A percentile compares a stretch with the other conserved stretches of the same genome.
These are phyloP conservation scores for Cryptoprocta ferox DNA, from an alignment of 2,797 vertebrate genomes.

Conservation along the genomic window DNA sequence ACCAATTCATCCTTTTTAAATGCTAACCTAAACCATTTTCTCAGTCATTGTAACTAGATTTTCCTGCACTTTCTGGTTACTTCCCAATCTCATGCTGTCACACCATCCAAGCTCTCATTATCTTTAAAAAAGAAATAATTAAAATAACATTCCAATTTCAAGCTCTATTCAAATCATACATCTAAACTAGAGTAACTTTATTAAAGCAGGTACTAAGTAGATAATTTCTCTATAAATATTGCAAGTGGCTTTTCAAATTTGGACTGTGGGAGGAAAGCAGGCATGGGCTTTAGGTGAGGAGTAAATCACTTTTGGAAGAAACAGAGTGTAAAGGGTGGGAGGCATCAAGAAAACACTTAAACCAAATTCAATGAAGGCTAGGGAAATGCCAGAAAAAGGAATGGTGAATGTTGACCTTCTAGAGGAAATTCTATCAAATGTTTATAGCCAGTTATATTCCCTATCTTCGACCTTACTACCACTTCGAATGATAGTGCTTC, in stretches of 20 bases:
- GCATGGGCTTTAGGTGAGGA: neutral
- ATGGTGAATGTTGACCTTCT: no score
- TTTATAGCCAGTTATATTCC: neutral
- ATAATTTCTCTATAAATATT: neutral
- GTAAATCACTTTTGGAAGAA: neutral
- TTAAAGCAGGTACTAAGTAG: neutral
- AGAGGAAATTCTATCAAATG: no score
- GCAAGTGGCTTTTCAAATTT: neutral
- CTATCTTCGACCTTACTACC: neutral
- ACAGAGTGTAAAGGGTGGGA: neutral
- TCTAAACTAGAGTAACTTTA: neutral
- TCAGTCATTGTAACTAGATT: neutral
- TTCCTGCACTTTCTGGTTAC: neutral
- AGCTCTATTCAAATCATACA: neutral
- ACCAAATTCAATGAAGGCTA: no score
- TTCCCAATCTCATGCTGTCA: neutral
- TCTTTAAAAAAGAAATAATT: neutral
- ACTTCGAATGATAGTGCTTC: neutral
- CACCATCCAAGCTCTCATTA: neutral
- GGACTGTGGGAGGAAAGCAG: neutral
- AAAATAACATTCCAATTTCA: neutral
- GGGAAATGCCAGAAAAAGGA: no score
- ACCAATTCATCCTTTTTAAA: constrained; percentile 20
- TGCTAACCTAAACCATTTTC: neutral
- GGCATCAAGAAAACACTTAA: no score